Evolutionary conservation across 2,797 vertebrate genomes (phyloP).

Genomic region (Gallinago nigripennis): DNA sequence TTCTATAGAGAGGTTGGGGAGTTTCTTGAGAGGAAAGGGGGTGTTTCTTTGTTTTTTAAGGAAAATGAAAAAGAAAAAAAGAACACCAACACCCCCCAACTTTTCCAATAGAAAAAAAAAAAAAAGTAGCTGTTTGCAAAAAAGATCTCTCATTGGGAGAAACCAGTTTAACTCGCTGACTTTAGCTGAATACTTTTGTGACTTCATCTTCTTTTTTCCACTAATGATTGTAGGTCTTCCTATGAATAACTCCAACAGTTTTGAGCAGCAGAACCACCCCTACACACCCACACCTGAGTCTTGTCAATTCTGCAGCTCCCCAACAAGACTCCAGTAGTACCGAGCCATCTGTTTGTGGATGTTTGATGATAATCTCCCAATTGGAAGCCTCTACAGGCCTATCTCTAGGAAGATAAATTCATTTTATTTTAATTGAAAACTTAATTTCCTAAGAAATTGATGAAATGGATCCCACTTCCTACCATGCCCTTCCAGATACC

Average conservation of each 20-base stretch:
- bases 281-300: neutral
- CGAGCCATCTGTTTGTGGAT: slow-evolving; percentile 20
- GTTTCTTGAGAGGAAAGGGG: accelerated
- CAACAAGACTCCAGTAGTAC: neutral
- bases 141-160: neutral
- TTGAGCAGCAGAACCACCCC: neutral
- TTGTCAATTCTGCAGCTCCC: neutral
- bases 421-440: slow-evolving; percentile 58
- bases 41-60: neutral
- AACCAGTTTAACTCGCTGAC: neutral
- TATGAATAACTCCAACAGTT: neutral
- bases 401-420: slow-evolving; percentile 34
- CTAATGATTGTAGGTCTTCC: neutral
- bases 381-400: neutral
- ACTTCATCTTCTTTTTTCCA: neutral
- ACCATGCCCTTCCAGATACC: slow-evolving; percentile 39
- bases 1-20: neutral
- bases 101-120: neutral
- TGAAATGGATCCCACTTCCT: slow-evolving; percentile 49
- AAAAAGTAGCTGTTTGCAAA: neutral
- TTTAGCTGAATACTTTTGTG: neutral
- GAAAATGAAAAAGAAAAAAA: neutral
- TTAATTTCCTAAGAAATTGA: slow-evolving; percentile 56
- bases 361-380: neutral
- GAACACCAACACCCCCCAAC: accelerated